Conservation (phyloP, 2,113 vertebrate genomes). For the Sitta europaea region DNA sequence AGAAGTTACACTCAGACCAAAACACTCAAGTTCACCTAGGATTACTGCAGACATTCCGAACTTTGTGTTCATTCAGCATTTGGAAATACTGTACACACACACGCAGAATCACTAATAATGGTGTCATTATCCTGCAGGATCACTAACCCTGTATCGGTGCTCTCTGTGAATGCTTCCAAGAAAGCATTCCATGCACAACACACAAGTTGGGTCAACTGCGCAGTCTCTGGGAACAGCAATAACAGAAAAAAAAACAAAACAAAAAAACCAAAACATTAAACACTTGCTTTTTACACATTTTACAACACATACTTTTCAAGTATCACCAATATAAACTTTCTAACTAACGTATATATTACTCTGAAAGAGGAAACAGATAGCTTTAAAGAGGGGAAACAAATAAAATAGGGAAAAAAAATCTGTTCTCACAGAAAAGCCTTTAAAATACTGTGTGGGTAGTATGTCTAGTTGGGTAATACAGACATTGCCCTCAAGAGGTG, state of each 20-base stretch:
- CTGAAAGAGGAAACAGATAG: not conserved
- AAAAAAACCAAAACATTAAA: not conserved
- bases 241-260: not conserved
- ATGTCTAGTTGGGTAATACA: not conserved
- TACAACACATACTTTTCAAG: not conserved
- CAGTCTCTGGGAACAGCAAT: slow-evolving; percentile 82
- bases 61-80: not conserved
- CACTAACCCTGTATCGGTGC: slow-evolving; percentile 93
- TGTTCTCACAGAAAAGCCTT: not conserved
- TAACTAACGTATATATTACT: not conserved
- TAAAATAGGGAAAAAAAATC: not conserved
- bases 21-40: not conserved
- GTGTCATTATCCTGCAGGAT: not conserved
- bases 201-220: slow-evolving; percentile 95
- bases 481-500: not conserved
- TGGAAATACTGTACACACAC: not conserved
- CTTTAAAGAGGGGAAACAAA: not conserved
- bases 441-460: not conserved
- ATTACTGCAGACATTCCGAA: not conserved
- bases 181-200: slow-evolving; percentile 98
- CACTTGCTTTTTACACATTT: not conserved
- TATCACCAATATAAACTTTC: not conserved
- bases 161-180: slow-evolving; percentile 92
- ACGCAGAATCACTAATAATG: not conserved
- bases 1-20: not conserved